Base-by-base conservation (phyloP, 2,113 vertebrate genomes). In the Lepus timidus region DNA sequence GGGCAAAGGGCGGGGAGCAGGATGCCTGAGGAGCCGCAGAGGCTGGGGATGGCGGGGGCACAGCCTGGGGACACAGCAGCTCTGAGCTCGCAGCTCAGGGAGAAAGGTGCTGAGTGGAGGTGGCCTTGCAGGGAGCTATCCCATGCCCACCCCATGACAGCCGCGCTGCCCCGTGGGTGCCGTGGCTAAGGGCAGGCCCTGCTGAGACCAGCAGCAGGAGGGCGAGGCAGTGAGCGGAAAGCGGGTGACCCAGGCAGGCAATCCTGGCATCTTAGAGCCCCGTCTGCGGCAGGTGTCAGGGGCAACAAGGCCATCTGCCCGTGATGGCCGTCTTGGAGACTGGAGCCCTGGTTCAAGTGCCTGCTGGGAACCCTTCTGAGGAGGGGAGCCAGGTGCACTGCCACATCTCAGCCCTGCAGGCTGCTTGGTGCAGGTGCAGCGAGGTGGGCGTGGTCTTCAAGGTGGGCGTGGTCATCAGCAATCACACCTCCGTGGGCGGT, bases 391-490 rank as follows among this genome's bases (percentile, higher is more conserved):
- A 25, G 67, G 33, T 0, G 16, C 11, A 4, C 36, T 16, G 3
- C 51, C 7, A 1, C 64, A 11, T 61, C 80, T 33, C 76, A 76
- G 89, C 82, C 52, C 82, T 93, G 73, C 1, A 1, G 27, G 96
- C 39, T 55, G 79, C 4, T 5, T 51, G 67, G 61, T 95, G 79
- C 49, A n/a, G 74, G 88, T 70, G 11, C 73, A n/a, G 94, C 44
- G 70, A 88, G 64, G 76, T 83, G 91, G 1, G 31, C 90, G 88
- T 65, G 61, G 96, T 98, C 97, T 97, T 85, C 44, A 44, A 88
- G 64, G 76, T 83, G 89, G 1, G 31, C 88, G 88, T 65, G 61
- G 96, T 98, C 97, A 97, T 87, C 93, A 97, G 97, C 93, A 96
- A 94, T 71, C 95, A 16, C 25, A 31, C 2, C 10, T 71, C 4